These are phyloP conservation scores for Yasuhikotakia modesta DNA, from an alignment of 2,797 vertebrate genomes.

Conservation along the genomic window DNA sequence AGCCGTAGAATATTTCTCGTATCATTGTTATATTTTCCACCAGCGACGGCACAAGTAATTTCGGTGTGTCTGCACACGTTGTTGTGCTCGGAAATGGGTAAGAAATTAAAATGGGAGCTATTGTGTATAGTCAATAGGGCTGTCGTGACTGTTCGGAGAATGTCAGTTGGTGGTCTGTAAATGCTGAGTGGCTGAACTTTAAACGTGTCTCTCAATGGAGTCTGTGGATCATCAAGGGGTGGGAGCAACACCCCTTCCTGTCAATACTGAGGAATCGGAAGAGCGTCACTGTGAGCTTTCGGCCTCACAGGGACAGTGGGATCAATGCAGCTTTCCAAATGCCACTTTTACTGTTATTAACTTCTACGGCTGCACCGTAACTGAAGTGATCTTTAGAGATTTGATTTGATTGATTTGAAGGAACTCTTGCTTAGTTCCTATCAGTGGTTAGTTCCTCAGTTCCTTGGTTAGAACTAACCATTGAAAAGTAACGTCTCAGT, in stretches of 20 bases:
- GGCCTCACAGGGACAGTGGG: constrained; percentile 59
- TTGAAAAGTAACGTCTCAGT: neutral
- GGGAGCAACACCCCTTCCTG: constrained; percentile 66
- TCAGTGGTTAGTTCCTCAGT: too few relatives aligned
- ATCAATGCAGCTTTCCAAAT: constrained; percentile 65
- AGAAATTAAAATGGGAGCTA: constrained; percentile 34
- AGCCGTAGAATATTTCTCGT: constrained; percentile 11
- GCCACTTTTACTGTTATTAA: constrained; percentile 39
- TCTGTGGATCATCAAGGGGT: constrained; percentile 49
- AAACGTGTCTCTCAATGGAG: constrained; percentile 56
- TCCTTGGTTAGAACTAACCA: too few relatives aligned
- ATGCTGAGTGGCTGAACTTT: constrained; percentile 62
- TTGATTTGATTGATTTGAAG: too few relatives aligned
- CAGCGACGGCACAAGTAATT: constrained; percentile 15
- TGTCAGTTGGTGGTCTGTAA: constrained; percentile 51
- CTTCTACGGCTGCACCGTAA: neutral
- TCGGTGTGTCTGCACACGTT: constrained; percentile 6
- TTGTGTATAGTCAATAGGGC: constrained; percentile 47
- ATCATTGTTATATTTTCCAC: constrained; percentile 20
- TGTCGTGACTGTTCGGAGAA: constrained; percentile 51
- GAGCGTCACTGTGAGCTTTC: constrained; percentile 58
- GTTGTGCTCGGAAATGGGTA: constrained; percentile 21
- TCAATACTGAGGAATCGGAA: constrained; percentile 69
- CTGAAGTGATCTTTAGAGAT: neutral
- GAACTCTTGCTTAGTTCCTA: too few relatives aligned